Evolutionary conservation across 2,113 vertebrate genomes (phyloP).

Genomic region (Elachura formosa): DNA sequence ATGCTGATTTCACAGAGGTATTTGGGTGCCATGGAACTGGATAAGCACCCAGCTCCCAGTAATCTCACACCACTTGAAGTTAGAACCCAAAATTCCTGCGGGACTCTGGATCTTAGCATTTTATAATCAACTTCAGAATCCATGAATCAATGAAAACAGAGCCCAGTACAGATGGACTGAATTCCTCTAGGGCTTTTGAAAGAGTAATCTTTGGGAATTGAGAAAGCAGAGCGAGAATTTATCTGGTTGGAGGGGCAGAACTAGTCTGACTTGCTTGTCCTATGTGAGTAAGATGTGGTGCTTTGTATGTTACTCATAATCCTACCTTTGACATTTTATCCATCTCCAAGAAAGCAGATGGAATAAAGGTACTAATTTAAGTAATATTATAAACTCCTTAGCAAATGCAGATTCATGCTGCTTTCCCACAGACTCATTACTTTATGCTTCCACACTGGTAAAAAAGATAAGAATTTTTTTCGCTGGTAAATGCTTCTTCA

Average conservation of each 20-base stretch:
- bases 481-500: background rate
- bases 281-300: background rate
- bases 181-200: constrained; percentile 45
- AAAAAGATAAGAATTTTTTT: background rate
- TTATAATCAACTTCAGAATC: background rate
- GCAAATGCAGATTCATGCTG: background rate
- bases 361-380: background rate
- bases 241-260: constrained; percentile 16
- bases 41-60: background rate
- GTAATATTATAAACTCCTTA: background rate
- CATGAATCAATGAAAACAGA: background rate
- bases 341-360: background rate
- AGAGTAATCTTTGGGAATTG: constrained; percentile 3
- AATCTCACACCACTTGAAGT: background rate
- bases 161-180: background rate
- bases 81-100: background rate
- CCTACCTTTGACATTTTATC: constrained; percentile 10
- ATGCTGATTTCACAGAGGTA: background rate
- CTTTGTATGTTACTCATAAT: background rate
- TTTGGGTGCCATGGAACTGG: background rate
- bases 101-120: background rate
- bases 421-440: background rate
- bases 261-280: constrained; percentile 42
- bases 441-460: background rate
- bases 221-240: constrained; percentile 4